Evolutionary conservation across 2,888 invertebrate genomes (phyloP), one percentile per base, ranked within the genome.

Genomic region (Diaprepes abbreviatus): DNA sequence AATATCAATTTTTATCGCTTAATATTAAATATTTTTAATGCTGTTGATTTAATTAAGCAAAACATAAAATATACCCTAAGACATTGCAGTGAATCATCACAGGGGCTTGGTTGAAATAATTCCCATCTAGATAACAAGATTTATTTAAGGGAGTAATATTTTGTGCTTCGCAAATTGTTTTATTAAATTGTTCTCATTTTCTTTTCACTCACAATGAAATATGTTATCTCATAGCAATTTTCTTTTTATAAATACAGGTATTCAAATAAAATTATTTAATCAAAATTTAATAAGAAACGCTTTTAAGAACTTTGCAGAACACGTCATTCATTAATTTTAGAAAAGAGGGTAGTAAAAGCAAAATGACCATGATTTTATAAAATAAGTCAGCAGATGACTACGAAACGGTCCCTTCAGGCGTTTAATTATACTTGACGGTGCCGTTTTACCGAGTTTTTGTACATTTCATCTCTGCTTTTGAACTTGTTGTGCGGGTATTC

Each of bases 391-490:
- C 58, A 59, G 52, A 66, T 59, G 66, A 59, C 17, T 66, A 36
- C 33, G 28, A 50, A 66, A 58, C 35, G 59, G 28, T 55, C 59
- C 65, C 57, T 52, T 24, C 24, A 35, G 65, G 57, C 65, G 57
- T 65, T 65, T 65, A 65, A 65, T 65, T 65, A 65, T 65, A 65
- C 65, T 65, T 58, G 57, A 65, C 65, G 55, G 14, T 48, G 65
- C 43, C 65, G 33, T 66, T 66, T 35, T 48, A 50, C 14, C 31
- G 24, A 66, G 14, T 48, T 55, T 43, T 45, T 55, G 36, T 57
- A 58, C 28, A 58, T 38, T 50, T 50, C 28, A 28, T 50, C 48
- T 28, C 28, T 14, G 12, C 48, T 50, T 50, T 28, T 28, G 12
- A 31, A 50, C 21, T 50, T 28, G 28, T 28, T 50, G 3, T 28